Base-by-base conservation (phyloP, 2,797 vertebrate genomes). In the Potorous gilbertii region DNA sequence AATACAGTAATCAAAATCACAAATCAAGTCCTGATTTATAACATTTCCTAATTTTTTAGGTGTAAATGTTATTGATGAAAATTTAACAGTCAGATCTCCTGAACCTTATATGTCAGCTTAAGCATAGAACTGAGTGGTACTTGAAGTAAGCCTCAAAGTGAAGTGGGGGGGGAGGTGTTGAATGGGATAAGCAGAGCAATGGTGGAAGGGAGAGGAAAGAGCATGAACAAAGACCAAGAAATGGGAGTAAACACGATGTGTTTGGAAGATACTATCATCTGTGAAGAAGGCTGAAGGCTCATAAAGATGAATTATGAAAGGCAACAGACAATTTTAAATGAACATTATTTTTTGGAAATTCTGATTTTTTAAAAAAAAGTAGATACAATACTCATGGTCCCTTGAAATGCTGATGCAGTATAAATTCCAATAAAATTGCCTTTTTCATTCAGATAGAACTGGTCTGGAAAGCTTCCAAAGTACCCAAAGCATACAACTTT, bases 371-470 rank as follows among this genome's bases (percentile, higher is more conserved):
- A 90, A 95, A 55, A 81, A 50, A 31, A 81, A 92, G 91, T 95
- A 93, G 89, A 91, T 66, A 91, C 18, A 89, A 95, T 97, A 92
- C 93, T 97, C 90, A 94, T 91, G 54, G 92, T 97, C 89, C 56
- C 59, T 97, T 0, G 0, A 90, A 93, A 56, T 90, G 91, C 95
- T 55, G 89, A 27, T 92, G 0, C 10, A 91, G n/a, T 94, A 18
- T 90, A 95, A 93, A 92, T 66, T 94, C 21, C 57, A 91, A 56
- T 95, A 87, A 9, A 59, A 95, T 52, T 96, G 93, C 92, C 90
- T 95, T 97, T 66, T 95, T 96, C 91, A 95, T 96, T 96, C 89
- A 96, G 93, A 95, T 94, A 95, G 91, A 97, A 34, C 94, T 94
- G 94, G 34, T 89, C 97, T 90, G 52, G 55, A 93, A 24, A 54